Base-by-base conservation (phyloP, 2,888 invertebrate species). In the Andrena flavipes region DNA sequence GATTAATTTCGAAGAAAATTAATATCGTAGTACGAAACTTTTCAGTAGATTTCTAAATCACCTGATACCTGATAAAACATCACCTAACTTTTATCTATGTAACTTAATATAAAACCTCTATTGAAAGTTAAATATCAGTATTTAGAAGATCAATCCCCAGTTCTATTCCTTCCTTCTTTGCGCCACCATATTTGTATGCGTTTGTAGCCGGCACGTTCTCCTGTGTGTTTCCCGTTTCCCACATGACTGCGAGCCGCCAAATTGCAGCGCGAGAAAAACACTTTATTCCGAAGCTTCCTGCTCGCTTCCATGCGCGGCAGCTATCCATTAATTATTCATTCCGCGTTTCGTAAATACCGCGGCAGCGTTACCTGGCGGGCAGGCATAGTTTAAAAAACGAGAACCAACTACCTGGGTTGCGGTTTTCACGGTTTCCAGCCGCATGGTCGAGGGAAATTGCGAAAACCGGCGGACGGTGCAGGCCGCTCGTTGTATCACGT, bases 271-370 rank as follows among this genome's bases (percentile, higher is more conserved):
- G 20, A 71, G 77, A 76, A 72, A 80, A 82, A 87, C 82, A 56
- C 80, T 80, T 73, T 78, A 74, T 84, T 77, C 59, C 16, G 8
- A 48, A 60, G 63, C 26, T 49, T 29, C 30, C 35, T 59, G 48
- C 62, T 26, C 54, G 26, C 67, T 73, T 48, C 67, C 63, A 56
- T 84, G 63, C 54, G 70, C 72, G 64, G 70, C 67, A 48, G 48
- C 51, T 60, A 70, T 79, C 35, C 83, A 88, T 88, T 88, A 88
- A 87, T 88, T 87, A 88, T 88, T 88, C 88, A 88, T 87, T 65
- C 26, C 67, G 70, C 73, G 78, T 75, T 85, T 80, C 81, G 87
- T 80, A 88, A 88, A 85, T 78, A 80, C 80, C 70, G 75, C 63
- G 72, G 69, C 56, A 64, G 63, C 62, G 84, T 78, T 65, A 60